Evolutionary conservation across 2,888 invertebrate genomes (phyloP), one percentile per base, ranked within the genome.

Genomic region (Gryllus longicercus): DNA sequence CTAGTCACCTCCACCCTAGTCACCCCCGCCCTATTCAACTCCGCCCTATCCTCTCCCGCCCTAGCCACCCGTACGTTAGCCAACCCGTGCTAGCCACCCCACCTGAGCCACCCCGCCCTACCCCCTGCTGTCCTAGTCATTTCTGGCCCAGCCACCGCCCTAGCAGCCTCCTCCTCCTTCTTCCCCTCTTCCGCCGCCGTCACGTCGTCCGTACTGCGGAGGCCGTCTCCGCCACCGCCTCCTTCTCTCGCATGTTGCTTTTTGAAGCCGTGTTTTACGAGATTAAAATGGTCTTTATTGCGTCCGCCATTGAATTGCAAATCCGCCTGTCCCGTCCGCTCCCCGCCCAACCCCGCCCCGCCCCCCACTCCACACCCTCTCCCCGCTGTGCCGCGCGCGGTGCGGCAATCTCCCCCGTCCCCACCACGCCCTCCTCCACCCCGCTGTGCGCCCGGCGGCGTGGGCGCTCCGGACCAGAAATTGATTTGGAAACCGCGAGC

Each of bases 221-320:
- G 38, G 38, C 38, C 38, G 38, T 8, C 38, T 38, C 38, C 38
- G 38, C 38, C 38, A 38, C 38, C 38, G 38, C 38, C 38, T 14
- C 63, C n/a, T 63, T 63, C 63, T 63, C 63, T 63, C 63, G 63
- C 63, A 63, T 63, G 63, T 63, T 63, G 63, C 63, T 63, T 63
- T 63, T 63, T 63, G 63, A 63, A 63, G 63, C 63, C 63, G 63
- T 63, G 63, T 63, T 63, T 63, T 63, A 63, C 63, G 63, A 63
- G 63, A 63, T 63, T 63, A 63, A 63, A 63, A 63, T 63, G 63
- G 63, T 63, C 63, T 63, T 63, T 63, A 63, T 63, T 63, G 63
- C 63, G 63, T 63, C 63, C 63, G 63, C 14, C 63, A 63, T 63
- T 63, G 63, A 63, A 63, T 63, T 63, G 63, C 63, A 63, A 63